Conservation (phyloP, 2,797 vertebrate species). For the Onychomys torridus region DNA sequence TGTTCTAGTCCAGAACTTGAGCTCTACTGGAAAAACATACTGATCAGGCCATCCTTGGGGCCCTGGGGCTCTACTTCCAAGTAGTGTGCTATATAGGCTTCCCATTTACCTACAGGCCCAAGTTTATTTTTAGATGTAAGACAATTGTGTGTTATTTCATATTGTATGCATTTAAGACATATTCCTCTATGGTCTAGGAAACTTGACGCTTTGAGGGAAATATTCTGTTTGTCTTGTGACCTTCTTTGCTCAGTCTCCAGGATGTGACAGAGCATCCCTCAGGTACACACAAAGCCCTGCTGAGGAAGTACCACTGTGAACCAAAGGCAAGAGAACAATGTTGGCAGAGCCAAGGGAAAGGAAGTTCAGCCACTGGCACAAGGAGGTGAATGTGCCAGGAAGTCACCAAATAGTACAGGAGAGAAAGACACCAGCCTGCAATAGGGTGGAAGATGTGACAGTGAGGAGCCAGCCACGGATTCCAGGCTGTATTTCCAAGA, state of each 20-base stretch:
- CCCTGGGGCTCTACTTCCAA: background rate
- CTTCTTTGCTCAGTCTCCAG: background rate
- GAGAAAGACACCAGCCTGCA: background rate
- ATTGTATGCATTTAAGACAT: background rate
- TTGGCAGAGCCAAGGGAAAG: background rate
- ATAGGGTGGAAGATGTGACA: background rate
- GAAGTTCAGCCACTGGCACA: background rate
- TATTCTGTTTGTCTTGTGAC: background rate
- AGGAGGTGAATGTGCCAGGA: background rate
- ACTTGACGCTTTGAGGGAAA: background rate
- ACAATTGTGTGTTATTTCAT: background rate
- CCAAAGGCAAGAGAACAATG: background rate
- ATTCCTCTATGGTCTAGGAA: background rate
- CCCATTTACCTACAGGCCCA: background rate
- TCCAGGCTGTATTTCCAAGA: background rate
- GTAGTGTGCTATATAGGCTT: background rate
- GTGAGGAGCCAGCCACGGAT: background rate
- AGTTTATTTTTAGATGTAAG: background rate
- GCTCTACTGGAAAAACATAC: background rate
- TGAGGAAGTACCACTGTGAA: background rate
- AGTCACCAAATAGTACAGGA: background rate
- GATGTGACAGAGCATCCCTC: background rate
- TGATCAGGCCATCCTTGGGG: background rate
- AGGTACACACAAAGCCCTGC: background rate
- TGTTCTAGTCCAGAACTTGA: background rate